phyloP scores from a whole-genome alignment of 2,888 invertebrate genomes.

The Melinopterus prodromus region DNA sequence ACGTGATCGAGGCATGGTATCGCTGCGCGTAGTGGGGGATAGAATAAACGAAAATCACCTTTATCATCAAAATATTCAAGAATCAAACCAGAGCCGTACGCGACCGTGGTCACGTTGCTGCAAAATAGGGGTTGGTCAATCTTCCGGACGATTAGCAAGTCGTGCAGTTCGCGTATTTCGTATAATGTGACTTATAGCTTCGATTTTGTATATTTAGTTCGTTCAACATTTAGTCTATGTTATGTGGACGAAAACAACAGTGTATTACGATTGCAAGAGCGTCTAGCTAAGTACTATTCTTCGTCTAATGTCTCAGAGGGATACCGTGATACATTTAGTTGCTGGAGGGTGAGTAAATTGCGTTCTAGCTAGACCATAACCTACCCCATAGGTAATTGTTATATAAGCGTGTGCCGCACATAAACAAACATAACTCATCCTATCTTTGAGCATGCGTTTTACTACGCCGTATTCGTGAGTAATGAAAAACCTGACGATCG shows the following conservation, averaged over 20 bases:
- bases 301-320: conserved; percentile 75
- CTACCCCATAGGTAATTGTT: conserved; percentile 13
- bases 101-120: conserved; percentile 50
- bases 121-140: background rate
- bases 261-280: conserved; percentile 16
- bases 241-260: background rate
- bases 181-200: conserved; percentile 20
- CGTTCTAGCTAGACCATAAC: conserved; percentile 27
- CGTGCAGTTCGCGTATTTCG: conserved; percentile 5
- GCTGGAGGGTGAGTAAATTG: conserved; percentile 88
- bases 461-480: conserved; percentile 8
- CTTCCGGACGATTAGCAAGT: background rate
- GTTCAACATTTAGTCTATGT: background rate
- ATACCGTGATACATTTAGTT: conserved; percentile 91
- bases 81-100: conserved; percentile 47
- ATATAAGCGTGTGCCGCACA: conserved; percentile 21
- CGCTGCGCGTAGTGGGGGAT: conserved; percentile 45
- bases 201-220: conserved; percentile 24
- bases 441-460: background rate
- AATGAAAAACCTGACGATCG: background rate
- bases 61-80: conserved; percentile 50
- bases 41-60: conserved; percentile 50
- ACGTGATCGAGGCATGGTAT: conserved; percentile 58
- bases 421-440: conserved; percentile 23
- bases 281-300: conserved; percentile 30